Base-by-base conservation (phyloP, 2,888 invertebrate genomes). In the Chaitophorus viminalis region DNA sequence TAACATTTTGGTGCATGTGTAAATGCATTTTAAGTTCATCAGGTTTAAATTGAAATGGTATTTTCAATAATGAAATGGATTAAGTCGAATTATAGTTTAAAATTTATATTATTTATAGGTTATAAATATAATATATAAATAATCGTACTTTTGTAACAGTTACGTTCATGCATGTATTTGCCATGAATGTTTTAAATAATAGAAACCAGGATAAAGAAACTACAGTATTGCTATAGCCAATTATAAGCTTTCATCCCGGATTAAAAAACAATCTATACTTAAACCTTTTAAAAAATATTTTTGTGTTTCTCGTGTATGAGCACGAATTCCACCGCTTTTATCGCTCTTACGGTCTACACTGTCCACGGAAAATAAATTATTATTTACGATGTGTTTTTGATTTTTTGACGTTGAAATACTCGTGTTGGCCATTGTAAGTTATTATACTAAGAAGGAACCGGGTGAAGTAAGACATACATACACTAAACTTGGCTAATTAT, bases 281-380 rank as follows among this genome's bases (percentile, higher is more conserved):
- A 4, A 77, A n/a, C 70, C 33, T 77, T 86, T 85, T 78, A 78
- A 78, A 86, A 33, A 54, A 52, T 78, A n/a, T 86, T 85, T 52
- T 70, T 25, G 60, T 72, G 18, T 33, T 46, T 0, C 1, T 18
- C 2, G 31, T 46, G 6, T 60, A 39, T 17, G 33, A 29, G 14
- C 36, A 29, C 3, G 14, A 78, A 54, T 25, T 76, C 36, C 31
- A 60, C 68, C 46, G 25, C n/a, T n/a, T n/a, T n/a, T 18, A 70
- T 52, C 52, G 39, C 33, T 78, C 78, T 85, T 85, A 70, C 78
- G 39, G 52, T 18, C n/a, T 9, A n/a, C 54, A 8, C 39, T 25
- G 31, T 52, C 8, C 18, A 14, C 46, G 14, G 46, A 36, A 29
- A 72, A 54, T 79, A 72, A 78, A 78, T 86, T 79, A 78, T 72